Base-by-base conservation (phyloP, 2,113 vertebrate genomes). In the Callocephalon fimbriatum region DNA sequence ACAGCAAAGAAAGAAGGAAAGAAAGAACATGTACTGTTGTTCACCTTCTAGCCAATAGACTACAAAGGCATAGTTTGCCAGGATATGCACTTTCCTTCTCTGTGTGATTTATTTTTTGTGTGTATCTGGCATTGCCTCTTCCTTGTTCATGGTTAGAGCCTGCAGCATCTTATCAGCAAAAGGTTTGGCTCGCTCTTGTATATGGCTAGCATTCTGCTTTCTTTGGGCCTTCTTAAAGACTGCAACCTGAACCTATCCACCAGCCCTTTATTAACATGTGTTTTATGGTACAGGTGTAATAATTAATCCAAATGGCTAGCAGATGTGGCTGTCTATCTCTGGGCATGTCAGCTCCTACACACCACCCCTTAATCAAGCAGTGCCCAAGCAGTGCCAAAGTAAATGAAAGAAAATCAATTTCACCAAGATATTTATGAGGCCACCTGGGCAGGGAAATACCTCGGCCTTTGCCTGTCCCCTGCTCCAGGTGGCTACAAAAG, bases 401-500 rank as follows among this genome's bases (percentile, higher is more conserved):
- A 98, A 98, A 98, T 98, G 97, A 98, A 98, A 98, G 97, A 98
- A 97, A 98, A 98, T 98, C 97, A 98, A 98, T 98, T 98, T 97
- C 96, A 97, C 88, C 4, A 3, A 96, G 90, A 96, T 97, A 98
- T 98, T 98, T 98, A 98, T 98, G 97, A 95, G 95, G 98, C 98
- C 98, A 98, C 97, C 98, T 97, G 97, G 96, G 95, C 95, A 90
- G 95, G 95, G 96, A 98, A 97, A 96, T 96, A 95, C 77, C 88
- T 91, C 87, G 94, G 94, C 94, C 96, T 97, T 95, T 95, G 93
- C 92, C 9, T 80, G 85, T 92, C 94, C 93, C 72, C 31, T 54
- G 68, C 53, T 94, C 95, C 96, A 94, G 95, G 93, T 96, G 97
- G 91, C 93, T 92, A 88, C 94, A 95, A 94, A 95, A 97, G 90